A percentile compares a stretch with the other conserved stretches of the same genome.
These are phyloP conservation scores for Geotrypetes seraphini DNA, from an alignment of 2,797 vertebrate species.

Conservation along the genomic window DNA sequence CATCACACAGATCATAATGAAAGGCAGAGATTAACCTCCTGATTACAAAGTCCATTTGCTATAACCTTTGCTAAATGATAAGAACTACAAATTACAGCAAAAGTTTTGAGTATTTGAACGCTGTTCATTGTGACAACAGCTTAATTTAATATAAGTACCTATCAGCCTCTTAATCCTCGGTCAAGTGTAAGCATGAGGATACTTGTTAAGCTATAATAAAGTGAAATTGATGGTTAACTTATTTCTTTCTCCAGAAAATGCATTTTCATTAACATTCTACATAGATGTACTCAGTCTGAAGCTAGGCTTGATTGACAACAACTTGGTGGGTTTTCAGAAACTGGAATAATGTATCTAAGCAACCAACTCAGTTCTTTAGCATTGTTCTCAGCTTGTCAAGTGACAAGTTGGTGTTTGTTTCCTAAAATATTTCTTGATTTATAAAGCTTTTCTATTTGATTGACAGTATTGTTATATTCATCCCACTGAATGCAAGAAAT, in stretches of 20 bases:
- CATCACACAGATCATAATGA: slow-evolving; percentile 23
- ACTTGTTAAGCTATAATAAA: background rate
- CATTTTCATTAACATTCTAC: slow-evolving; percentile 1
- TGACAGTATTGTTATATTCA: slow-evolving; percentile 2
- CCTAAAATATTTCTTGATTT: slow-evolving; percentile 3
- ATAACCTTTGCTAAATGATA: slow-evolving; percentile 6
- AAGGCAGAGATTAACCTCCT: slow-evolving; percentile 32
- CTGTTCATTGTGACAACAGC: background rate
- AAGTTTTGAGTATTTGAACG: background rate
- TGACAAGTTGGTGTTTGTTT: slow-evolving; percentile 10
- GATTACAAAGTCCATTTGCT: slow-evolving; percentile 21
- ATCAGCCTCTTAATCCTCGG: slow-evolving; percentile 9
- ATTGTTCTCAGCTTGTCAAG: background rate
- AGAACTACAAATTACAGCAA: slow-evolving; percentile 6
- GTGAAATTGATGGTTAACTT: accelerated
- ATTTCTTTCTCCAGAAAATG: background rate
- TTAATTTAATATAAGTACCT: slow-evolving; percentile 1
- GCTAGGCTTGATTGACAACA: slow-evolving; percentile 4
- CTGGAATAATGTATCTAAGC: background rate
- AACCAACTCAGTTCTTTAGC: background rate
- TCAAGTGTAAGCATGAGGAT: background rate
- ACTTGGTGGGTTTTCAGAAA: slow-evolving; percentile 5
- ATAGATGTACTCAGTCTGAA: background rate
- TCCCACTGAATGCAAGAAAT: slow-evolving; percentile 15
- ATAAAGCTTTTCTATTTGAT: slow-evolving; percentile 11